phyloP scores from a whole-genome alignment of 1,140 invertebrate genomes.

The Tetragonula clypearis region DNA sequence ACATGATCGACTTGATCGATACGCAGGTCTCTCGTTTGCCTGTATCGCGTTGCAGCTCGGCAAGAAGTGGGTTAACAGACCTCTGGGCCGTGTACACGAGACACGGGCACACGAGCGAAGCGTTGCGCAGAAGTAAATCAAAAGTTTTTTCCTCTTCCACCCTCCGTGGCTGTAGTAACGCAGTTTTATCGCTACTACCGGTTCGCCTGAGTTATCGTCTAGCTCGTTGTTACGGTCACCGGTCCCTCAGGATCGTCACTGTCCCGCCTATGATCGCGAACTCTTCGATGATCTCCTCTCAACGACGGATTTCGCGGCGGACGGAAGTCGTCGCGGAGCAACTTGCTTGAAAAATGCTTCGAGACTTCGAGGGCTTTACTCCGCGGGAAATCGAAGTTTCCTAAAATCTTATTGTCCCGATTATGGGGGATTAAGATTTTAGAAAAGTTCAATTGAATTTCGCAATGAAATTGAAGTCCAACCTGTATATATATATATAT shows the following conservation, averaged over 20 bases:
- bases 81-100: background rate
- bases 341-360: too few species aligned
- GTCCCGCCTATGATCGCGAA: background rate
- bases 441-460: too few species aligned
- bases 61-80: constrained; percentile 44
- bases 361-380: too few species aligned
- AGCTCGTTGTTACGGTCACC: background rate
- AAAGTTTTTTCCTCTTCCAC: constrained; percentile 13
- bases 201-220: constrained; percentile 3
- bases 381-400: too few species aligned
- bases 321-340: too few species aligned
- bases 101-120: background rate
- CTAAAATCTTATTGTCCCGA: too few species aligned
- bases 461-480: too few species aligned
- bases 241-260: background rate
- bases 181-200: constrained; percentile 2
- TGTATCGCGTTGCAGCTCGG: constrained; percentile 22
- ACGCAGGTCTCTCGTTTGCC: background rate
- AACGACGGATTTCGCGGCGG: too few species aligned
- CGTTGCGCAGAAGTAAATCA: constrained; percentile 10
- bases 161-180: background rate
- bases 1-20: constrained; percentile 47
- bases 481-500: too few species aligned
- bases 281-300: background rate
- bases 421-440: too few species aligned